A percentile compares a stretch with the other conserved stretches of the same genome.
These are phyloP conservation scores for Rhabditophanes sp. DNA, from an alignment of 2,888 invertebrate genomes.

Conservation along the genomic window DNA sequence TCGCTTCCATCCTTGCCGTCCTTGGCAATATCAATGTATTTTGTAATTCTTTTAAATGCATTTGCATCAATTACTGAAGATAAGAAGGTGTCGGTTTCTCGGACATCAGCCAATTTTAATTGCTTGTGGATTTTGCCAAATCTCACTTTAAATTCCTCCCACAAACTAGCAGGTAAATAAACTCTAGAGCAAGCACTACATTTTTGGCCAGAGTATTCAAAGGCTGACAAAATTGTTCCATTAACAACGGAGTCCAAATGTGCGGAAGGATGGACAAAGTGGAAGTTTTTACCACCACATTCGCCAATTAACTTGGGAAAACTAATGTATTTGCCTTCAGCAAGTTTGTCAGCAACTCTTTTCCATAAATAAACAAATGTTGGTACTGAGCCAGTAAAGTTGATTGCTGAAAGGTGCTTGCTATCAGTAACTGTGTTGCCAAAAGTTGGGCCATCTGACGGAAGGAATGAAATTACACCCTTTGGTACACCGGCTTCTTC, in stretches of 20 bases:
- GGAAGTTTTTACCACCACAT: conserved; percentile 97
- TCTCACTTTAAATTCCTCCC: conserved; percentile 57
- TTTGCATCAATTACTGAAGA: conserved; percentile 92
- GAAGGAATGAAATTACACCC: conserved; percentile 91
- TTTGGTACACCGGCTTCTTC: conserved; percentile 78
- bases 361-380: conserved; percentile 58
- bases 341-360: conserved; percentile 74
- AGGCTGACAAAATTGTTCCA: conserved; percentile 72
- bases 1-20: conserved; percentile 49
- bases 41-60: conserved; percentile 68
- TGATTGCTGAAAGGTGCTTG: conserved; percentile 73
- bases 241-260: conserved; percentile 63
- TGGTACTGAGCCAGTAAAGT: conserved; percentile 92
- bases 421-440: conserved; percentile 74
- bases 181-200: conserved; percentile 95
- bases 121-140: conserved; percentile 57
- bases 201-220: conserved; percentile 87
- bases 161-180: conserved; percentile 78
- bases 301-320: conserved; percentile 82
- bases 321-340: conserved; percentile 62
- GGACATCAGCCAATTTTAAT: conserved; percentile 65
- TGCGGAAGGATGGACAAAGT: conserved; percentile 82
- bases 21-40: conserved; percentile 75
- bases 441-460: conserved; percentile 84
- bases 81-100: conserved; percentile 54